Conservation (phyloP, 1,140 invertebrate species). For the Meteorus sp. region DNA sequence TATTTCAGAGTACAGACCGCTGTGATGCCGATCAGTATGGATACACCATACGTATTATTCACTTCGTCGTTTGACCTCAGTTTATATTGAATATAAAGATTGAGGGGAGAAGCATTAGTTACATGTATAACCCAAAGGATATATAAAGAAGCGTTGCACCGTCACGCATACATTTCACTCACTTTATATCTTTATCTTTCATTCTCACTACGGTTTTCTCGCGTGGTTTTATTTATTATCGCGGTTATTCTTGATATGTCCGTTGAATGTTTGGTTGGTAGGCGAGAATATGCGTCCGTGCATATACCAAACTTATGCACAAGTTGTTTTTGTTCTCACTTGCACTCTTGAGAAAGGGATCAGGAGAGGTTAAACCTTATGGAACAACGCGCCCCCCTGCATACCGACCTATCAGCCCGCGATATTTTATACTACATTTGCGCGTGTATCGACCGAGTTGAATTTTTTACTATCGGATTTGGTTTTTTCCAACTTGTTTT, state of each 20-base stretch:
- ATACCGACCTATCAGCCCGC: slow-evolving; percentile 19
- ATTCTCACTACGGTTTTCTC: too few relatives aligned
- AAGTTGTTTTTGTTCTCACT: slow-evolving; percentile 38
- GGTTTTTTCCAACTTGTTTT: slow-evolving; percentile 6
- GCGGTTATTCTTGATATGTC: slow-evolving; percentile 10
- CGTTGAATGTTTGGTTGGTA: slow-evolving; percentile 5
- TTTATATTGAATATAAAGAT: too few relatives aligned
- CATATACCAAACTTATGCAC: slow-evolving; percentile 41
- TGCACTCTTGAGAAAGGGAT: slow-evolving; percentile 31
- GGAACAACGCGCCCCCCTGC: slow-evolving; percentile 18
- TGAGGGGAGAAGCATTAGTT: too few relatives aligned
- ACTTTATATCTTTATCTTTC: too few relatives aligned
- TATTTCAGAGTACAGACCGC: too few relatives aligned
- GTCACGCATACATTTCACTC: slow-evolving; percentile 15
- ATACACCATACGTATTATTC: too few relatives aligned
- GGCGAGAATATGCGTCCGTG: slow-evolving; percentile 27
- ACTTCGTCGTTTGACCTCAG: too few relatives aligned
- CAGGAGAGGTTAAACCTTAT: slow-evolving; percentile 35
- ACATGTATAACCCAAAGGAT: too few relatives aligned
- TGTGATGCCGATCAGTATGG: too few relatives aligned
- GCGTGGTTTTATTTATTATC: slow-evolving; percentile 30
- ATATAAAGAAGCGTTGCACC: slow-evolving; percentile 24
- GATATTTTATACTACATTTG: slow-evolving; percentile 4
- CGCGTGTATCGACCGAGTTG: slow-evolving; percentile 9
- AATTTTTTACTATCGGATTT: background rate